Conservation (phyloP, 2,113 vertebrate species). For the Hystrix brachyura region DNA sequence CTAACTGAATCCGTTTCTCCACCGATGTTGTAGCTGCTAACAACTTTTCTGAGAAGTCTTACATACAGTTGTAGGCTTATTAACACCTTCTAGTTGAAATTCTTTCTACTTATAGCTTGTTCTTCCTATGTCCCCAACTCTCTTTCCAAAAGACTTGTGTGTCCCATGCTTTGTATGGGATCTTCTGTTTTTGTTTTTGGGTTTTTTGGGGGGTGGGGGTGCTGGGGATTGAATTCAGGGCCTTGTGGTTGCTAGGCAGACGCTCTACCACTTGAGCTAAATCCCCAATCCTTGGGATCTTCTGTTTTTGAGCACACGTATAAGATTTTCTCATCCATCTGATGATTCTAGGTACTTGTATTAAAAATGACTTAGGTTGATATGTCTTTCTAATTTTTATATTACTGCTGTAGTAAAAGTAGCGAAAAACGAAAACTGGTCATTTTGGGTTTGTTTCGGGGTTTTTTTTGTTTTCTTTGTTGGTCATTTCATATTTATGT, state of each 20-base stretch:
- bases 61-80: background rate
- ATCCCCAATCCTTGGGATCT: background rate
- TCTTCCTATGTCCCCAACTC: background rate
- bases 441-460: background rate
- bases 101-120: conserved; percentile 2
- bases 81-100: background rate
- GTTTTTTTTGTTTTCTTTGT: too few species aligned
- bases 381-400: conserved; percentile 38
- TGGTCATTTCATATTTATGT: background rate
- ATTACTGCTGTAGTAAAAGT: conserved; percentile 34
- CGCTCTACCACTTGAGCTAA: too few species aligned
- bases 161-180: background rate
- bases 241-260: too few species aligned
- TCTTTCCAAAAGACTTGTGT: background rate
- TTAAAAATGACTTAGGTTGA: background rate
- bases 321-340: conserved; percentile 39
- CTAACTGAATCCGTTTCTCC: background rate
- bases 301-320: background rate
- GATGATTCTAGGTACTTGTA: background rate
- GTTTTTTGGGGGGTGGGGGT: too few species aligned
- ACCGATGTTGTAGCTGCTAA: background rate
- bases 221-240: too few species aligned
- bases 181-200: background rate
- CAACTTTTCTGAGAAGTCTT: conserved; percentile 6
- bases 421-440: conserved; percentile 33